phyloP scores from a whole-genome alignment of 2,113 vertebrate species.

The Globicephala melas region DNA sequence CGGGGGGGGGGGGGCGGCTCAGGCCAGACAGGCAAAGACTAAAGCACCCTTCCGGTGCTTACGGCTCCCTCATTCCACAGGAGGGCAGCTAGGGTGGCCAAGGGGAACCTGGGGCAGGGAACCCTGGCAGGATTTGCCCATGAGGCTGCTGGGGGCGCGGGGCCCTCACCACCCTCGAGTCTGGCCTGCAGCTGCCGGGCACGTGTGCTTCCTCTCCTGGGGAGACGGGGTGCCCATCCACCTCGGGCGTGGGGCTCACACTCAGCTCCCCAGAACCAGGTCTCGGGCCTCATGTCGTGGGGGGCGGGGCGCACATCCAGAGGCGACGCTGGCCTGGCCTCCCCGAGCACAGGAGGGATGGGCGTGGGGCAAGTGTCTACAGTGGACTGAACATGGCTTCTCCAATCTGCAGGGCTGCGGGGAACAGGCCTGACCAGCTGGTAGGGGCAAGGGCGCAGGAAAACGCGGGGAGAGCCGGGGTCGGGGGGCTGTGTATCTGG shows the following conservation, averaged over 20 bases:
- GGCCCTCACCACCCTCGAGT: neutral
- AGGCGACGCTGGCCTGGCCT: neutral
- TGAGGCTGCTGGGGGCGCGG: neutral
- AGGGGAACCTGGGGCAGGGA: neutral
- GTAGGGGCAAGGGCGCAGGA: neutral
- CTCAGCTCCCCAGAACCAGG: neutral
- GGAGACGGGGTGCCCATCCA: neutral
- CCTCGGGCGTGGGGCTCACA: neutral
- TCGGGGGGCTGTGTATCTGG: neutral
- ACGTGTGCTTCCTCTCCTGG: neutral
- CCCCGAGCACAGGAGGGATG: accelerated
- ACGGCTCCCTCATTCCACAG: neutral
- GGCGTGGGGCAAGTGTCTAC: neutral
- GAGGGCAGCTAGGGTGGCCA: neutral
- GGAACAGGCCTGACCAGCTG: neutral
- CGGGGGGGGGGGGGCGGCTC: accelerated
- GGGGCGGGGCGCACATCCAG: accelerated
- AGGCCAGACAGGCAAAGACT: accelerated
- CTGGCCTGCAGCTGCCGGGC: neutral
- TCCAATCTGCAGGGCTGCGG: neutral
- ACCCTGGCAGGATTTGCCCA: accelerated
- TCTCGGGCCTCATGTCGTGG: no score
- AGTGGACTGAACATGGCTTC: conserved; percentile 17
- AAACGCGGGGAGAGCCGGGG: neutral
- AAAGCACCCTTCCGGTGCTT: neutral